Evolutionary conservation across 1,140 invertebrate genomes (phyloP), one percentile per base, ranked within the genome.

Genomic region (Coboldia fuscipes): DNA sequence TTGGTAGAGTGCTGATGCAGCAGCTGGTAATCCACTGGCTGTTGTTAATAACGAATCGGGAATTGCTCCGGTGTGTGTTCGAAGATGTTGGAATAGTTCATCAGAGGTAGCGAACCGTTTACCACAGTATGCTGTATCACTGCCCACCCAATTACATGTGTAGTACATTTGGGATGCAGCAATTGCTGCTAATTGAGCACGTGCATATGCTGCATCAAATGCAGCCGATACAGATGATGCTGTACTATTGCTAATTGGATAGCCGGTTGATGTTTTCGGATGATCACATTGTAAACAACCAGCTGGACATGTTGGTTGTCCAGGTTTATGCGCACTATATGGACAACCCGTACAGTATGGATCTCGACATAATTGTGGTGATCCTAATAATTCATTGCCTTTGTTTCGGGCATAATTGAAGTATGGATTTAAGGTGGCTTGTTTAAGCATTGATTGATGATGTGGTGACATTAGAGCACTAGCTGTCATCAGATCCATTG

Each of bases 321-420:
- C 60, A 18, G 80, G 57, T 33, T 76, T 58, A 49, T 86, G 82
- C 31, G 83, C 72, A 51, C 76, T 85, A 34, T 84, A 58, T 38
- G 84, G 81, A 51, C 85, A 92, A 28, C 83, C 83, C 0, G 79
- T 85, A 52, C 85, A 92, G 46, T 85, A 90, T 2, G 85, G 85
- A 55, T 92, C 86, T 24, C 84, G 62, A 52, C 86, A 90, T 7
- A 85, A 72, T 8, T 75, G 70, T 17, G 14, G 10, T 26, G 35
- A n/a, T 17, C 15, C 23, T 1, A 33, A 40, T 8, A 56, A 45
- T 21, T 58, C 45, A 2, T 64, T 52, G 2, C 64, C 66, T 50
- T 79, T 79, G 57, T 78, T 62, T 35, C 73, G 61, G 3, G 72
- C 71, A 43, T 80, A 80, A 22, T 68, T 66, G 17, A 78, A 52